Base-by-base conservation (phyloP, 2,113 vertebrate genomes). In the Leucopsar rothschildi region DNA sequence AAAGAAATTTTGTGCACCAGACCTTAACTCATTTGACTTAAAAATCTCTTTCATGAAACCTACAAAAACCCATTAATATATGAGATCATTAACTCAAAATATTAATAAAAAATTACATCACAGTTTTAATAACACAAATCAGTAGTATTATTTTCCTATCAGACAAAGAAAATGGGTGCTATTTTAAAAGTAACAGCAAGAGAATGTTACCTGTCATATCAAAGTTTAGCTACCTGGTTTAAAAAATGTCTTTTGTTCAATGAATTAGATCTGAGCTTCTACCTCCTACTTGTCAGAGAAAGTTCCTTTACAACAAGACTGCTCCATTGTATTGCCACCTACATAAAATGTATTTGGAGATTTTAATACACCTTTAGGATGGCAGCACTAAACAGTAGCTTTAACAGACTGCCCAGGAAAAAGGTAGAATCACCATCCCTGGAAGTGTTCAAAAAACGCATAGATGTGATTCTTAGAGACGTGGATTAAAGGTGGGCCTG, bases 371-470 rank as follows among this genome's bases (percentile, higher is more conserved):
- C 10, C 11, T 76, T 69, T 49, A 61, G 2, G 12, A 13, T 69
- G 63, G 40, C 15, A 82, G 12, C 18, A 49, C 9, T 69, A 61
- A 39, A 31, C 0, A 0, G 10, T 15, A 37, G 5, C 7, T 69
- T 55, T 37, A 69, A 56, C 13, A 42, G 35, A 4, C 10, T 55
- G 10, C 22, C n/a, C 21, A 15, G 21, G 21, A 17, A 60, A 68
- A 8, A 31, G 8, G 29, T 22, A 5, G 24, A 69, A 42, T 53
- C 11, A 40, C 6, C 17, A 75, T 25, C 7, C 17, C 17, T 22
- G 29, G 29, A 69, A 49, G 12, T 19, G 10, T 42, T 76, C 8
- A 40, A 49, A 55, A 75, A 55, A 12, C 1, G 0, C 15, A 15
- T 4, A 15, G 15, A 6, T 27, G 2, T 55, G 14, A 12, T 63